Base-by-base conservation (phyloP, 2,888 invertebrate genomes). In the Eugnorisma glareosa region DNA sequence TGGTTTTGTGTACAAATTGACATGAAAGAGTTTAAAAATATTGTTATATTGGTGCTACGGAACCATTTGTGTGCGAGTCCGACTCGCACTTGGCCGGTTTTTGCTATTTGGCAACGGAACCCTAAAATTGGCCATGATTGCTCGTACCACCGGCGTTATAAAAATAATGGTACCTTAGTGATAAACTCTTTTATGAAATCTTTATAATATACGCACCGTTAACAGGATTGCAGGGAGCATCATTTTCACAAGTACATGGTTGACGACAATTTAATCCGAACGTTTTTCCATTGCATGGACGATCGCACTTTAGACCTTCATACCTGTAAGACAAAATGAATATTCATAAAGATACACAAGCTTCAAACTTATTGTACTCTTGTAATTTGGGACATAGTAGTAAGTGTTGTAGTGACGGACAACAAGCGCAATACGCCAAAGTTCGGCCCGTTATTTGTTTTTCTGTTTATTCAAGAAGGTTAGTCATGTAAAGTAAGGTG, bases 231-330 rank as follows among this genome's bases (percentile, higher is more conserved):
- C 99, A 99, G 31, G 98, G 98, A 15, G 98, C 98, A 87, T 97
- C 97, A 93, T 99, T 98, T 88, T 97, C 97, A 93, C 99, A 99
- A 89, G 97, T 96, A 92, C 99, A 99, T 64, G 96, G 97, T 85
- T 97, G 96, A 37, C 96, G 97, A 92, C 99, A 99, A 91, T 98
- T 98, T 81, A 97, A 96, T 74, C 99, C 99, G 91, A 97, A 99
- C 51, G 97, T 98, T 92, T 98, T 98, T 54, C 98, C 97, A 82
- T 98, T 98, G 93, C 99, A 99, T 0, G 98, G 98, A 57, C 98
- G 97, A 93, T 99, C 99, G 93, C 99, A 99, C 87, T 98, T 98
- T 64, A 98, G 97, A 15, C 99, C 99, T 88, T 97, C 97, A 97
- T 98, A 99, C 76, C 97, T 97, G 89, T 79, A 82, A 86, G 31